A percentile compares a stretch with the other conserved stretches of the same genome.
Conservation (phyloP, 2,113 vertebrate species). For the Trogon surrucura region DNA sequence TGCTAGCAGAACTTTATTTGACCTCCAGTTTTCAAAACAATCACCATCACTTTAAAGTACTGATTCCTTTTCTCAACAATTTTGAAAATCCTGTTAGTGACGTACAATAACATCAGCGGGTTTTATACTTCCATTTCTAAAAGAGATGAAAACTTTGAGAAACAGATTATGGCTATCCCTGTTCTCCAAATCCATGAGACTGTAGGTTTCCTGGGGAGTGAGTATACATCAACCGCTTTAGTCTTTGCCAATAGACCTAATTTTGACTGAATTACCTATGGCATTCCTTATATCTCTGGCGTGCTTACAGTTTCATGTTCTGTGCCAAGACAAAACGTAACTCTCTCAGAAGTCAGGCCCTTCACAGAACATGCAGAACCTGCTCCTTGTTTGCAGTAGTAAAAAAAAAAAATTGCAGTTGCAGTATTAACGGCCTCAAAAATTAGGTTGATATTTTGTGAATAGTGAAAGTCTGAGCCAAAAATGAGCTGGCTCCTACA, state of each 20-base stretch:
- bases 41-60: background rate
- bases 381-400: background rate
- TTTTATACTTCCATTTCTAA: background rate
- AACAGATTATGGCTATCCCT: background rate
- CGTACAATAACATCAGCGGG: background rate
- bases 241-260: background rate
- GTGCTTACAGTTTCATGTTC: background rate
- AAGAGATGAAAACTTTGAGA: background rate
- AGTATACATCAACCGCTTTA: background rate
- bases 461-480: background rate
- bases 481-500: background rate
- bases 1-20: background rate
- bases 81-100: background rate
- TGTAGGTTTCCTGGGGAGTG: background rate
- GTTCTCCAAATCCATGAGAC: background rate
- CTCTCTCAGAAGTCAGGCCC: background rate
- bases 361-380: background rate
- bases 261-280: background rate
- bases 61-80: background rate
- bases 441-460: background rate
- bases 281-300: background rate
- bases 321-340: background rate
- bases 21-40: background rate
- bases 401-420: background rate
- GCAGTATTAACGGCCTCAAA: background rate